phyloP scores from a whole-genome alignment of 64 coral and sea anemone genomes.

The Stichodactyla mertensii region DNA sequence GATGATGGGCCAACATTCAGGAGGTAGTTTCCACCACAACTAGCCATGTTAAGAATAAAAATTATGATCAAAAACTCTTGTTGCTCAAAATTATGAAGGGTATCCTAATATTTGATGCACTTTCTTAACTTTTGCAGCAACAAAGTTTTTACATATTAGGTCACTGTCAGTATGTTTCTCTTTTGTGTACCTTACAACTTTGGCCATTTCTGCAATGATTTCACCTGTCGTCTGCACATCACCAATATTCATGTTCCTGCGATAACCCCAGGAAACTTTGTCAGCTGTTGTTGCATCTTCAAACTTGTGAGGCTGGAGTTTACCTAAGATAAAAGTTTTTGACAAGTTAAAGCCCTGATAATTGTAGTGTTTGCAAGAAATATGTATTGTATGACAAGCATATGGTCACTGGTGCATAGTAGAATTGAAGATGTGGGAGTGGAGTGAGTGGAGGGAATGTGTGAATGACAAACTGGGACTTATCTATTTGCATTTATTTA shows the following conservation, averaged over 20 bases:
- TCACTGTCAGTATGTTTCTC: too few relatives aligned
- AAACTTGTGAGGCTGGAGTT: constrained; percentile 73
- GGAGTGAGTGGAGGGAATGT: too few relatives aligned
- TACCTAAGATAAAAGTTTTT: constrained; percentile 17
- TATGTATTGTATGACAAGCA: too few relatives aligned
- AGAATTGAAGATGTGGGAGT: too few relatives aligned
- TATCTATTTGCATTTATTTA: too few relatives aligned
- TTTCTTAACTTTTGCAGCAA: too few relatives aligned
- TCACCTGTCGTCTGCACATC: constrained; percentile 57
- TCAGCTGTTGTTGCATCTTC: constrained; percentile 76
- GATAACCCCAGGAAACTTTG: constrained; percentile 65
- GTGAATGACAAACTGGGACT: too few relatives aligned
- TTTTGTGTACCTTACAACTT: constrained; percentile 38
- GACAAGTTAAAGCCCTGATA: neutral
- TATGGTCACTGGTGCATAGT: too few relatives aligned
- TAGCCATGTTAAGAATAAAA: neutral
- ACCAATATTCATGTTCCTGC: constrained; percentile 42
- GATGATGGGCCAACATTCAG: constrained; percentile 44
- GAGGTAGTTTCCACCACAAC: constrained; percentile 49
- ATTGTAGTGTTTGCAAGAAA: neutral
- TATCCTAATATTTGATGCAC: too few relatives aligned
- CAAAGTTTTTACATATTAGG: too few relatives aligned
- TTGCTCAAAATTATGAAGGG: too few relatives aligned
- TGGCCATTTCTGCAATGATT: constrained; percentile 25
- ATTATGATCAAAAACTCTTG: neutral